A percentile compares a stretch with the other conserved stretches of the same genome.
Conservation (phyloP, 2,113 vertebrate species). For the Clarias magur region DNA sequence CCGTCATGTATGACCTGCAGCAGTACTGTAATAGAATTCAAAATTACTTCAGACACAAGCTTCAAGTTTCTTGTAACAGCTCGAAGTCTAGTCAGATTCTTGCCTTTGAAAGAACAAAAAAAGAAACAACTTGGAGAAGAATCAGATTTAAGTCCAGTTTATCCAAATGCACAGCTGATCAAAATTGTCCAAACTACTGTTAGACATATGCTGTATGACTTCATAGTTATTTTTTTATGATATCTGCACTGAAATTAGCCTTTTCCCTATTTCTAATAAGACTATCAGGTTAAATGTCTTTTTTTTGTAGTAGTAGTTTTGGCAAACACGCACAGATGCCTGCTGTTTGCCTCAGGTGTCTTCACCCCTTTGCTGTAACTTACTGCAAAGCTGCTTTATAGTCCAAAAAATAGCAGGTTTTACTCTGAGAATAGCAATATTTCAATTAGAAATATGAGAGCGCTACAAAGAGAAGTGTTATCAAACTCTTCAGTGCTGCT, state of each 20-base stretch:
- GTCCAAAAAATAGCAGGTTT: conserved; percentile 53
- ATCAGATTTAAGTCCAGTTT: neutral
- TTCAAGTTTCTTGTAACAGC: neutral
- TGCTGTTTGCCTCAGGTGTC: conserved; percentile 46
- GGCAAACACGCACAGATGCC: conserved; percentile 27
- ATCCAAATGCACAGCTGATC: conserved; percentile 15
- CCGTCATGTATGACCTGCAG: neutral
- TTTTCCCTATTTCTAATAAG: neutral
- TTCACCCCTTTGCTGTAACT: conserved; percentile 50
- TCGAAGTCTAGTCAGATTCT: neutral
- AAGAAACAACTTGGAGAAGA: neutral
- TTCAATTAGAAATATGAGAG: conserved; percentile 11
- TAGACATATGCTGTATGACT: conserved; percentile 4
- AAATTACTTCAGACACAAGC: neutral
- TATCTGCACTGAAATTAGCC: conserved; percentile 22
- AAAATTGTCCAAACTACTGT: conserved; percentile 24
- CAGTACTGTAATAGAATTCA: neutral
- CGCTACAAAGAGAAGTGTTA: conserved; percentile 17
- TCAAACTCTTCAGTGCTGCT: conserved; percentile 49
- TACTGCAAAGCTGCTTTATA: conserved; percentile 49
- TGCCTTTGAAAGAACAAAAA: neutral
- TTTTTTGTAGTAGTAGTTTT: neutral
- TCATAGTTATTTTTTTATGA: neutral
- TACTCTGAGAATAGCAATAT: conserved; percentile 52
- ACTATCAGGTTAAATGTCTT: conserved; percentile 19